These are phyloP conservation scores for Ennomos fuscantarius DNA, from an alignment of 2,888 invertebrate species.

Conservation along the genomic window DNA sequence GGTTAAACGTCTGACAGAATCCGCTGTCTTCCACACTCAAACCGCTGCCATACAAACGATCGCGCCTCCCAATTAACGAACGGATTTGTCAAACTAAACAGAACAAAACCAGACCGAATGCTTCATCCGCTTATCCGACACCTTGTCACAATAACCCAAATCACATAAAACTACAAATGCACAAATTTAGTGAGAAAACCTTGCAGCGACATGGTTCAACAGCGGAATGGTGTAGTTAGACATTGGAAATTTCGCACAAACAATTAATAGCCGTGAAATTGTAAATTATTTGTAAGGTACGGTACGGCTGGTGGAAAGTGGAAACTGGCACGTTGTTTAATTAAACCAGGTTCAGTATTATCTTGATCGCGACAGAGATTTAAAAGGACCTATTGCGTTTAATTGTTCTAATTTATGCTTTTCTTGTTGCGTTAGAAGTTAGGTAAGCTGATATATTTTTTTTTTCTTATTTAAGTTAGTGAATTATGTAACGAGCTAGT, in stretches of 20 bases:
- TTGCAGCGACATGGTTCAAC: constrained; percentile 13
- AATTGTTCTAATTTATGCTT: no score
- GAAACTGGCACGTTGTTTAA: constrained; percentile 27
- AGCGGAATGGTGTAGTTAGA: constrained; percentile 8
- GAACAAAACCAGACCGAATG: constrained; percentile 36
- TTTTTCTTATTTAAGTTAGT: no score
- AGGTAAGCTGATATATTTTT: no score
- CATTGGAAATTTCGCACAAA: constrained; percentile 49
- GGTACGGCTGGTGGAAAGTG: constrained; percentile 26
- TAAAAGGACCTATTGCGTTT: background rate
- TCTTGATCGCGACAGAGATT: constrained; percentile 21
- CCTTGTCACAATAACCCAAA: constrained; percentile 12
- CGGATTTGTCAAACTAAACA: constrained; percentile 64
- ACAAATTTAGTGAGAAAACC: background rate
- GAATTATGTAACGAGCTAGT: no score
- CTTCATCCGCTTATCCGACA: background rate
- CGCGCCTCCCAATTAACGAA: constrained; percentile 52
- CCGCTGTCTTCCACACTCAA: constrained; percentile 11
- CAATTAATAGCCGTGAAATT: constrained; percentile 48
- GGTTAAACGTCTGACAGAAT: no score
- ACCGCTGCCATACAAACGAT: constrained; percentile 31
- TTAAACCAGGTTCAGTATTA: constrained; percentile 22
- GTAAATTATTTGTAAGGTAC: constrained; percentile 43
- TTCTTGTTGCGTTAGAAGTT: no score
- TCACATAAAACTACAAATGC: background rate